Evolutionary conservation across 2,797 vertebrate species (phyloP).

Genomic region (Lacerta agilis): DNA sequence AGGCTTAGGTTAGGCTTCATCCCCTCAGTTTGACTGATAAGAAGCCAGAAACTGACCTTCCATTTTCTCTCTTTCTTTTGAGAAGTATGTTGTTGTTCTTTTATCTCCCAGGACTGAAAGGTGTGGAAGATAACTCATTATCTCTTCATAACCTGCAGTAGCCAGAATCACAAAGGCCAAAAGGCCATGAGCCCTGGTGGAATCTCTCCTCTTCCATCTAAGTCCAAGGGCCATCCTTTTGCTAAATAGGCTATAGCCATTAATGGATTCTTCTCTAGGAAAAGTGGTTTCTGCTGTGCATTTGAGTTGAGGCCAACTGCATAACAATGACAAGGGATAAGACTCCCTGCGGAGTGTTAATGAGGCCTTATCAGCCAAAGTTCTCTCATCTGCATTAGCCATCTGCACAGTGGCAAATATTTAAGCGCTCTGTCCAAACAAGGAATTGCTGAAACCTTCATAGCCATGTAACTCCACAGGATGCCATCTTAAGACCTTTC

Average conservation of each 20-base stretch:
- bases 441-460: background rate
- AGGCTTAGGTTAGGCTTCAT: background rate
- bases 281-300: background rate
- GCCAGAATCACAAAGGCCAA: background rate
- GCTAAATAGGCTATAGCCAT: conserved; percentile 45
- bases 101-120: conserved; percentile 22
- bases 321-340: conserved; percentile 46
- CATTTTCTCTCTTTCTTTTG: background rate
- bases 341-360: conserved; percentile 13
- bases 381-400: background rate
- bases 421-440: background rate
- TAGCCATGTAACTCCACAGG: background rate
- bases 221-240: conserved; percentile 24
- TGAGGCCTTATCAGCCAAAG: conserved; percentile 15
- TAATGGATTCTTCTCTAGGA: conserved; percentile 31
- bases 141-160: conserved; percentile 13
- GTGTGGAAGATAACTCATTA: background rate
- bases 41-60: background rate
- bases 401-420: background rate
- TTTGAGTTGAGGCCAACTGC: conserved; percentile 25
- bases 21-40: conserved; percentile 7
- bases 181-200: conserved; percentile 2
- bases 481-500: background rate
- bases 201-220: conserved; percentile 18
- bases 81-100: conserved; percentile 11